Evolutionary conservation across 1,140 invertebrate genomes (phyloP).

Genomic region (Formica selysi): DNA sequence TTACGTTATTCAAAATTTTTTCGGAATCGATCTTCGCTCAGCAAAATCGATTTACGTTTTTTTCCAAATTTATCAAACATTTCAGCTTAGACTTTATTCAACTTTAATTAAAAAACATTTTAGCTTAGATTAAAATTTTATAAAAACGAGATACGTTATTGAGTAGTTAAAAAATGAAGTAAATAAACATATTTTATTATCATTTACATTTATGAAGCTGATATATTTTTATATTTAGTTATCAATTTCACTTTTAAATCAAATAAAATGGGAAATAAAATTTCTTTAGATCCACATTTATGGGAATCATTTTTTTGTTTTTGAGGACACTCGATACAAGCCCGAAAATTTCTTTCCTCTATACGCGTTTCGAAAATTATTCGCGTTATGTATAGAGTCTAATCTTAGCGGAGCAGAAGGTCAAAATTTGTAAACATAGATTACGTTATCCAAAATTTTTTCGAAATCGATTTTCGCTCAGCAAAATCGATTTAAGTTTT

Average conservation of each 20-base stretch:
- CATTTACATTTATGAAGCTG: background rate
- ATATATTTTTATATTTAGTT: too few relatives aligned
- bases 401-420: constrained; percentile 23
- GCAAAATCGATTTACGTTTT: background rate
- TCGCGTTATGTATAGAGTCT: constrained; percentile 9
- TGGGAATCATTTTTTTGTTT: background rate
- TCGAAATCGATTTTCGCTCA: constrained; percentile 12
- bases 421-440: constrained; percentile 6
- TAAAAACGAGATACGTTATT: background rate
- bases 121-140: background rate
- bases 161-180: background rate
- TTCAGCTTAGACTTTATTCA: background rate
- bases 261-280: too few relatives aligned
- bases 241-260: too few relatives aligned
- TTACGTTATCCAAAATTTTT: background rate
- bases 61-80: background rate
- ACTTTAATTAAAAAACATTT: background rate
- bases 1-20: background rate
- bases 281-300: background rate
- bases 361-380: constrained; percentile 53
- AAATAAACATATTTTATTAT: too few relatives aligned
- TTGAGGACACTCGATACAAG: too few relatives aligned
- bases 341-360: too few relatives aligned
- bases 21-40: constrained; percentile 13
- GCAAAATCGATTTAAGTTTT: background rate